A percentile compares a stretch with the other conserved stretches of the same genome.
Conservation (phyloP, 1,140 invertebrate species). For the Scylla paramamosain region DNA sequence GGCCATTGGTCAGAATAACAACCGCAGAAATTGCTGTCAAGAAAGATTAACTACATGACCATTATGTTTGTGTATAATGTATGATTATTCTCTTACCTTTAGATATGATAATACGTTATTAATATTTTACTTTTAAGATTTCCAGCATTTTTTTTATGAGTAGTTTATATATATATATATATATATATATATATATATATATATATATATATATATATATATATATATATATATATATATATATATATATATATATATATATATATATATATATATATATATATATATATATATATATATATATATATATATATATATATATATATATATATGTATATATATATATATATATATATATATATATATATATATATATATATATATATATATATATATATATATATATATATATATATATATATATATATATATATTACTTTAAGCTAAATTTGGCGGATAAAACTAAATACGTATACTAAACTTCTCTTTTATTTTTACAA, state of each 20-base stretch:
- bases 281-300: constrained; percentile 53
- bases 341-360: constrained; percentile 51
- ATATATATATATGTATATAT: constrained; percentile 45
- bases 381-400: constrained; percentile 49
- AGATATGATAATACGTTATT: no score
- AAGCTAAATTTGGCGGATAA: background rate
- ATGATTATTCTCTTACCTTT: no score
- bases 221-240: constrained; percentile 48
- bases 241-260: constrained; percentile 49
- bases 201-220: constrained; percentile 45
- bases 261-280: constrained; percentile 55
- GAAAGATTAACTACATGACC: no score
- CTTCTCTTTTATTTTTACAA: no score
- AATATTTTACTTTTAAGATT: no score
- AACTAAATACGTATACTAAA: no score
- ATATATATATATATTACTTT: no score
- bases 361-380: constrained; percentile 39
- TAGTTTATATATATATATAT: constrained; percentile 49
- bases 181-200: constrained; percentile 42
- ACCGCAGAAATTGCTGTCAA: no score
- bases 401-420: constrained; percentile 54
- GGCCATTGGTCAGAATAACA: no score
- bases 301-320: constrained; percentile 51
- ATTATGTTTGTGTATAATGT: no score
- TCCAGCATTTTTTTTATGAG: no score